Conservation (phyloP, 2,888 invertebrate species). For the Xylocampa areola region DNA sequence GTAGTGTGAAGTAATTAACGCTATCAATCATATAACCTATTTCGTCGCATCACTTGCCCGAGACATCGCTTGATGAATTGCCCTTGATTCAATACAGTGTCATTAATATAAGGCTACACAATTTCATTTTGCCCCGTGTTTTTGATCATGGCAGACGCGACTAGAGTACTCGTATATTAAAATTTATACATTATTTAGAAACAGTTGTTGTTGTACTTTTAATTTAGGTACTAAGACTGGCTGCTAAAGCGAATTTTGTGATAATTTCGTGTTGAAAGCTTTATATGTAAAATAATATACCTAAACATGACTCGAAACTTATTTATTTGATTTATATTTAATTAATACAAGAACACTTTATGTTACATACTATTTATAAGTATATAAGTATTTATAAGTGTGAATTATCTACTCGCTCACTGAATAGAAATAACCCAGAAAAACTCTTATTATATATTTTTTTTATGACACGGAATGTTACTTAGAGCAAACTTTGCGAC, state of each 20-base stretch:
- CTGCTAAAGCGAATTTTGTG: neutral
- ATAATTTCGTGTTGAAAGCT: no score
- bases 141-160: conserved; percentile 7
- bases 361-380: no score
- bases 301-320: no score
- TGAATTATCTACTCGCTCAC: no score
- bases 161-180: conserved; percentile 1
- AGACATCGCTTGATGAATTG: conserved; percentile 70
- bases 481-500: neutral
- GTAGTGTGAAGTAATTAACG: conserved; percentile 63
- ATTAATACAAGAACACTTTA: no score
- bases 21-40: conserved; percentile 69
- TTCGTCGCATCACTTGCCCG: conserved; percentile 65
- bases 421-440: no score
- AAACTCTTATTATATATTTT: no score
- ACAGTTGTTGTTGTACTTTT: conserved; percentile 4
- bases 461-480: no score
- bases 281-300: no score
- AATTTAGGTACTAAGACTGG: neutral
- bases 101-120: conserved; percentile 17
- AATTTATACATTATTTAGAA: neutral
- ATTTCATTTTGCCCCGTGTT: conserved; percentile 22
- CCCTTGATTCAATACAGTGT: conserved; percentile 46
- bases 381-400: no score
- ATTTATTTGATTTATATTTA: no score